Percentiles rank a stretch among this genome's conserved stretches.
Evolutionary conservation across 2,888 invertebrate genomes (phyloP).

Genomic region (Plemyria rubiginata): DNA sequence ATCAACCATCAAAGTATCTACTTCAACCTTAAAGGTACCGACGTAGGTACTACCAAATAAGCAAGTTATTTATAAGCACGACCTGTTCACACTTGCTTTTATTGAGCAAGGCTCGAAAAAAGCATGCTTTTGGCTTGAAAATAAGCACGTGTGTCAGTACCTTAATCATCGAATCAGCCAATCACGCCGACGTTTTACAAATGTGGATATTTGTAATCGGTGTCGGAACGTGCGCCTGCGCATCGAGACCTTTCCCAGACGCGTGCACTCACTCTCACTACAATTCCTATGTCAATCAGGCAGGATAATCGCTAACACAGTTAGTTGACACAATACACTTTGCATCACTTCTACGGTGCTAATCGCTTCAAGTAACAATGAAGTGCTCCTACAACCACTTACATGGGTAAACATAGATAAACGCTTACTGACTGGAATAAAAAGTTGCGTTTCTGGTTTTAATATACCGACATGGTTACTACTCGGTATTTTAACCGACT

Average conservation of each 20-base stretch:
- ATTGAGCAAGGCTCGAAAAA: no score
- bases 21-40: no score
- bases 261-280: constrained; percentile 38
- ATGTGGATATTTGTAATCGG: constrained; percentile 57
- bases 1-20: neutral
- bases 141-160: no score
- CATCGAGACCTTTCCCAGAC: constrained; percentile 55
- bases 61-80: no score
- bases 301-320: constrained; percentile 46
- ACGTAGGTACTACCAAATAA: no score
- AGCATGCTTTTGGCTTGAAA: no score
- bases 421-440: constrained; percentile 23
- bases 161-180: constrained; percentile 7
- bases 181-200: constrained; percentile 40
- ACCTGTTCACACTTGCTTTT: no score
- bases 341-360: constrained; percentile 30
- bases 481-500: no score
- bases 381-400: constrained; percentile 18
- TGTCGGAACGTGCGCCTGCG: constrained; percentile 30
- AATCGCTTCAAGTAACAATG: constrained; percentile 31
- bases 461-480: constrained; percentile 8
- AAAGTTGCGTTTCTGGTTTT: constrained; percentile 12
- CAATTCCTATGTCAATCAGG: constrained; percentile 55
- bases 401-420: constrained; percentile 22
- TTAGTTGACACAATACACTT: constrained; percentile 44